Evolutionary conservation across 2,113 vertebrate species (phyloP), one percentile per base, ranked within the genome.

Genomic region (Atractosteus spatula): DNA sequence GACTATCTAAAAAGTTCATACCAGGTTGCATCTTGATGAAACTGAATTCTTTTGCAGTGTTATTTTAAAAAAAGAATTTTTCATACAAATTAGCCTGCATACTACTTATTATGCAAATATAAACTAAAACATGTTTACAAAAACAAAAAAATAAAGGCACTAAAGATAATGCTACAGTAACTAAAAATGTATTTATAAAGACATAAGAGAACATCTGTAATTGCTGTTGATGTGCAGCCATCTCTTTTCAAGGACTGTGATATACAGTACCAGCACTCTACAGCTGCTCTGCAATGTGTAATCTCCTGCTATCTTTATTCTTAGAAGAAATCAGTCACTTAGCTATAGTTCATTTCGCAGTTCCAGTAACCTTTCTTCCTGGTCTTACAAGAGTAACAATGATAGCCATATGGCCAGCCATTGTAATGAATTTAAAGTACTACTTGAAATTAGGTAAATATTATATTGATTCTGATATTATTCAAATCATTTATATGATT

Each of bases 271-370:
- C 8, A 43, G 71, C 17, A 55, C 57, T 69, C 61, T 44, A 63
- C 77, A 75, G 73, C 77, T 78, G 77, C 47, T 45, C 66, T 70
- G 12, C 77, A 45, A 70, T 75, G 73, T 57, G 72, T 47, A 56
- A 64, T 66, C 62, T n/a, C 7, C 44, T 66, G 43, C 14, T 41
- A 62, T 71, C 75, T 62, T 62, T 54, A 55, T 55, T 66, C 74
- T 12, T 11, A 16, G 57, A 73, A 77, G 54, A 62, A 55, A 68
- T 29, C 42, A 29, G 29, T 29, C 65, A 61, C 75, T 75, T 75
- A 62, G 75, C 75, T 67, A 73, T 16, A 57, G 44, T 68, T 66
- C 70, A 75, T 73, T 43, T 41, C 70, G 6, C 70, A 71, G 62
- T 17, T 66, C 44, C 29, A 62, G 41, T 29, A 3, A n/a, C 42